Conservation (phyloP, 2,797 vertebrate genomes). For the Coregonus sp. region DNA sequence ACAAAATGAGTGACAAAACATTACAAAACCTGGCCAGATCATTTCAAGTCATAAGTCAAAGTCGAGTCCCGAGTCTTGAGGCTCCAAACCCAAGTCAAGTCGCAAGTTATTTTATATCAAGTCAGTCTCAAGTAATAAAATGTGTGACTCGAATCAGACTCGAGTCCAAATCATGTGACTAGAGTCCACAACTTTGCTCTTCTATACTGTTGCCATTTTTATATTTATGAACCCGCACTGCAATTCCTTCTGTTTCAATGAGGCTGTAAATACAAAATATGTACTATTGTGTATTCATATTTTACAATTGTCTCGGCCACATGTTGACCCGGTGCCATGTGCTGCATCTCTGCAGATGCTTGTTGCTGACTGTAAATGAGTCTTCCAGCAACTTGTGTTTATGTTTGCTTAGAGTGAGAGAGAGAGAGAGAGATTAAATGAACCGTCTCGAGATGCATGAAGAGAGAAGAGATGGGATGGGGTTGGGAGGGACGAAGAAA, state of each 20-base stretch:
- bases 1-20: too few species aligned
- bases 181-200: neutral
- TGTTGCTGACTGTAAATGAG: constrained; percentile 25
- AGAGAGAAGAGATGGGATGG: constrained; percentile 8
- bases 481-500: neutral
- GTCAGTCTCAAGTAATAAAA: too few species aligned
- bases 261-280: constrained; percentile 35
- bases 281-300: constrained; percentile 9
- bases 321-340: constrained; percentile 24
- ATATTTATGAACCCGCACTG: constrained; percentile 44
- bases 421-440: constrained; percentile 31
- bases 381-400: too few species aligned
- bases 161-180: too few species aligned
- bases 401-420: constrained; percentile 15
- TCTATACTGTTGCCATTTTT: constrained; percentile 5
- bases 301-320: constrained; percentile 6
- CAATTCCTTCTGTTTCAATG: constrained; percentile 37
- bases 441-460: constrained; percentile 37
- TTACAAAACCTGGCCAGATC: too few species aligned
- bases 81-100: too few species aligned
- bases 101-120: too few species aligned
- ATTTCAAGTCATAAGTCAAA: too few species aligned
- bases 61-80: too few species aligned
- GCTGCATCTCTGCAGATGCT: neutral
- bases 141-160: too few species aligned